Conservation (phyloP, 2,888 invertebrate genomes). For the Scaptomyza caliginosa region DNA sequence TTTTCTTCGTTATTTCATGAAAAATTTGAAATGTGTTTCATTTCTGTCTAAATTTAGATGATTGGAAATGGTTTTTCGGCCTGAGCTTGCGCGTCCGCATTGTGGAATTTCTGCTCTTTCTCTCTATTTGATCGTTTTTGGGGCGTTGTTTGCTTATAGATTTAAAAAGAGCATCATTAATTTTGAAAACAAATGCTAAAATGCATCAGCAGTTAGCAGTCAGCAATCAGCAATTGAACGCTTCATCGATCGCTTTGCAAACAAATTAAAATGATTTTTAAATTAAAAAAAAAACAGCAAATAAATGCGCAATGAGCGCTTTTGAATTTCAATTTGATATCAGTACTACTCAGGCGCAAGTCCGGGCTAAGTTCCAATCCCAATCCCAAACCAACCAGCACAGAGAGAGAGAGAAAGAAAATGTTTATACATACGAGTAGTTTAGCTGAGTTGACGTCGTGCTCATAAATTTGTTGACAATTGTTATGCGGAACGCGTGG, state of each 20-base stretch:
- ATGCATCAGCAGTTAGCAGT: slow-evolving; percentile 34
- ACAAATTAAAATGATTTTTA: slow-evolving; percentile 35
- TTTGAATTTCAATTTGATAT: slow-evolving; percentile 55
- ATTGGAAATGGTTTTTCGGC: slow-evolving; percentile 67
- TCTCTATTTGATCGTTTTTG: slow-evolving; percentile 46
- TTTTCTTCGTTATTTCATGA: slow-evolving; percentile 57
- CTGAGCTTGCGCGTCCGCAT: slow-evolving; percentile 17
- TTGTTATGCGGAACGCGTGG: slow-evolving; percentile 74
- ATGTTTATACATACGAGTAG: slow-evolving; percentile 34
- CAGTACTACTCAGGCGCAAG: slow-evolving; percentile 10
- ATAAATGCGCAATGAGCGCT: slow-evolving; percentile 46
- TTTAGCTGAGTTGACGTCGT: slow-evolving; percentile 52
- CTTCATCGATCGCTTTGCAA: slow-evolving; percentile 46
- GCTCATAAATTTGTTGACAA: slow-evolving; percentile 78
- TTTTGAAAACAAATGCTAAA: slow-evolving; percentile 46
- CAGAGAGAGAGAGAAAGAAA: slow-evolving; percentile 15
- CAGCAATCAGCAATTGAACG: slow-evolving; percentile 31
- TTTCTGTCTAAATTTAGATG: slow-evolving; percentile 76
- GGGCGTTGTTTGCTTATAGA: slow-evolving; percentile 46
- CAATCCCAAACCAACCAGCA: background rate
- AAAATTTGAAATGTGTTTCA: slow-evolving; percentile 80
- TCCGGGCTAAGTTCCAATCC: slow-evolving; percentile 13
- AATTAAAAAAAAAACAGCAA: slow-evolving; percentile 34
- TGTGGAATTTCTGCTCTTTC: slow-evolving; percentile 30
- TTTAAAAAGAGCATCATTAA: slow-evolving; percentile 31